Evolutionary conservation across 2,888 invertebrate genomes (phyloP), one percentile per base, ranked within the genome.

Genomic region (Odontocolon sp.): DNA sequence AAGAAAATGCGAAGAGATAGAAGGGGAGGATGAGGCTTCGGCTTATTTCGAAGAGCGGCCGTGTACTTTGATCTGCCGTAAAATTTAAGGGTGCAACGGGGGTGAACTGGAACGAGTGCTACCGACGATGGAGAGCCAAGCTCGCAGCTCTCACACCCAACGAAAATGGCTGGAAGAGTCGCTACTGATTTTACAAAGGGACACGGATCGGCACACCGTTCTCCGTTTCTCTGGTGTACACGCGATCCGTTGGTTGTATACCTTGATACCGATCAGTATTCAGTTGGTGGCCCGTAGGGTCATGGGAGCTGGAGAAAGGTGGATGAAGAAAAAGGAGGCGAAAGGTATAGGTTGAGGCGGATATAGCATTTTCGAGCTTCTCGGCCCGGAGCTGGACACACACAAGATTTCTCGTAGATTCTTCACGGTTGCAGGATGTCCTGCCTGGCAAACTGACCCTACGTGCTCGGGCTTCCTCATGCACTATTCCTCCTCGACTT

Each of bases 141-240:
- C n/a, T n/a, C n/a, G n/a, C n/a, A 52, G 59, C 50, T 52, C n/a
- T n/a, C 45, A 56, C 72, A 64, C 56, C 73, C 63, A 70, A 78
- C 80, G 79, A 82, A 83, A 80, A 80, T 77, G 81, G 63, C 73
- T 67, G 82, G 73, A 82, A 82, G 79, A 80, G 75, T 78, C 72
- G 72, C 85, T 84, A 85, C 85, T 86, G 86, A 85, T 86, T 85
- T 84, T 81, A 85, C 85, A 86, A 86, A 85, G 85, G 82, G 83
- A 81, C 80, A 83, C 80, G 81, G 82, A 79, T 74, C 70, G 71
- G 64, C 45, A 71, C 63, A 52, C 45, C 75, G 50, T 73, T 75
- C 80, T 67, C 75, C 54, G 38, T 57, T 57, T 45, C 23, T 31
- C 36, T 26, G 57, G 42, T 63, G 61, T 52, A 57, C 68, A 18